Evolutionary conservation across 2,113 vertebrate species (phyloP).

Genomic region (Microcebus jonahi): DNA sequence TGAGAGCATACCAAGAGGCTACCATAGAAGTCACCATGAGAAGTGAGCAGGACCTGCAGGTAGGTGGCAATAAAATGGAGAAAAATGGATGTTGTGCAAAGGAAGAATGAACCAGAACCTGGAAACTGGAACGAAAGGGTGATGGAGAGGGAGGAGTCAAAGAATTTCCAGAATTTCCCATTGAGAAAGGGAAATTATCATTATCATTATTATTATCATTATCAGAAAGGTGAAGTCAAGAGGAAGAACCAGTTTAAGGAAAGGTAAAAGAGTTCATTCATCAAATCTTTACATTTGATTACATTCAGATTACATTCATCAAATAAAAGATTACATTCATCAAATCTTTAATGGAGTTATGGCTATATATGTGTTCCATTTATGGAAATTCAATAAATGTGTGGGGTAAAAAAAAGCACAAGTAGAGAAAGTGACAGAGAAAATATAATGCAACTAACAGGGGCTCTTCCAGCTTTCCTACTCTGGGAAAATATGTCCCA

Average conservation of each 20-base stretch:
- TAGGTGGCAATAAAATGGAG: not conserved
- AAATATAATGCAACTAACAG: not conserved
- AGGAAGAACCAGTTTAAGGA: not conserved
- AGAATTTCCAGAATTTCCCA: not conserved
- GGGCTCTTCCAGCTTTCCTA: not conserved
- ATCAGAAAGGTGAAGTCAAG: not conserved
- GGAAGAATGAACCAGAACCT: not conserved
- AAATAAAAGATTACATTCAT: too few species aligned
- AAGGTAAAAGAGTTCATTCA: not conserved
- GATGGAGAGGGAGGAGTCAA: not conserved
- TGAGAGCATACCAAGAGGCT: not conserved
- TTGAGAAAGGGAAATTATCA: too few species aligned
- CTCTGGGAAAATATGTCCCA: not conserved
- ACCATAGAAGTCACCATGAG: not conserved
- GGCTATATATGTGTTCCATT: not conserved
- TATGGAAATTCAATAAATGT: not conserved
- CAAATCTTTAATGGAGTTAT: not conserved
- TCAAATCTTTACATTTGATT: not conserved
- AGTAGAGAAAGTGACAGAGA: conserved; percentile 3
- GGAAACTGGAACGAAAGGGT: not conserved
- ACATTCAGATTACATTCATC: too few species aligned
- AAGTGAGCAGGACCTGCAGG: not conserved
- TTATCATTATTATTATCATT: not conserved
- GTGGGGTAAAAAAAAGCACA: not conserved
- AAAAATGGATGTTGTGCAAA: not conserved